phyloP scores from a whole-genome alignment of 2,888 invertebrate genomes.

The Parnassius apollo region DNA sequence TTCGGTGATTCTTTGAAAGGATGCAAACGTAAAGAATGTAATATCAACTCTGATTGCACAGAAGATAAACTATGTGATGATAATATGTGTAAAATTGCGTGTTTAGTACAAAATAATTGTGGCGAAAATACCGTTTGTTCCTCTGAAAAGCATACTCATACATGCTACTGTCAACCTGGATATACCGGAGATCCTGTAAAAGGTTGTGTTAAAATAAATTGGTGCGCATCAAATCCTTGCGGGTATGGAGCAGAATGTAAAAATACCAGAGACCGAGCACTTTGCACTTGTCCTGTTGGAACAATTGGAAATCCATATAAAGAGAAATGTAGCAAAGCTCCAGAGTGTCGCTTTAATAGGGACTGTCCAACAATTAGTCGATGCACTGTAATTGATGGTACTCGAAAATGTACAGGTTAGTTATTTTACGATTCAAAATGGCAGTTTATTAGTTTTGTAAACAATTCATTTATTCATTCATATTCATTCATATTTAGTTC shows the following conservation, averaged over 20 bases:
- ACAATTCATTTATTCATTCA: too few relatives aligned
- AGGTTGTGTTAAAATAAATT: constrained; percentile 88
- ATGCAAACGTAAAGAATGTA: constrained; percentile 91
- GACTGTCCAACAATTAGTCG: constrained; percentile 91
- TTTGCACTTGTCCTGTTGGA: constrained; percentile 89
- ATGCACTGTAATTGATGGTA: constrained; percentile 86
- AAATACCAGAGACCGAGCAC: constrained; percentile 89
- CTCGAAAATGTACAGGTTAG: constrained; percentile 88
- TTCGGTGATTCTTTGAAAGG: constrained; percentile 90
- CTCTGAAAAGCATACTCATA: constrained; percentile 89
- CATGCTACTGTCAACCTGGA: constrained; percentile 91
- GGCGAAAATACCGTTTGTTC: constrained; percentile 93
- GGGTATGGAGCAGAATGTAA: constrained; percentile 90
- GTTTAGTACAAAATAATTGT: constrained; percentile 90
- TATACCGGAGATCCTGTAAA: constrained; percentile 89
- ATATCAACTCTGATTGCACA: constrained; percentile 85
- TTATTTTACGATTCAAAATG: not conserved
- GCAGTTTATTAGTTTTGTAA: not conserved
- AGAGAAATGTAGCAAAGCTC: constrained; percentile 90
- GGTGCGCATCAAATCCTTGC: constrained; percentile 89
- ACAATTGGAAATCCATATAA: constrained; percentile 92
- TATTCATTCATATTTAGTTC: too few relatives aligned
- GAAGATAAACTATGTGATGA: constrained; percentile 91
- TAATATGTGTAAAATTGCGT: constrained; percentile 92
- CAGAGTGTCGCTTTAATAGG: constrained; percentile 88